A percentile compares a stretch with the other conserved stretches of the same genome.
Conservation (phyloP, 2,888 invertebrate species). For the Lordiphosa fenestrarum region DNA sequence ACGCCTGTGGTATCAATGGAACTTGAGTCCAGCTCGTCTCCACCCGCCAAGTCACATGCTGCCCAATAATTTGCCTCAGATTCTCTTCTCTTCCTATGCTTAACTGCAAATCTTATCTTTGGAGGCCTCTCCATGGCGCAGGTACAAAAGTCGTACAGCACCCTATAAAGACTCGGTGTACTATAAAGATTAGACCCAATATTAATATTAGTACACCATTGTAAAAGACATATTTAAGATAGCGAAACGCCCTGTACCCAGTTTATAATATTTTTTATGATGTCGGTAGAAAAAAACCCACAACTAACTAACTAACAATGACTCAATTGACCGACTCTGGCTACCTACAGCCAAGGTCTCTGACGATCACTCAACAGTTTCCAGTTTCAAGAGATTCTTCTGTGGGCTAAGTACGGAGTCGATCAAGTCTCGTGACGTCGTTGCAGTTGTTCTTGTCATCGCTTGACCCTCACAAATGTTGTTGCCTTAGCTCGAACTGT, state of each 20-base stretch:
- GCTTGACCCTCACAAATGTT: conserved; percentile 38
- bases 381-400: background rate
- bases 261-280: conserved; percentile 22
- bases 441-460: conserved; percentile 26
- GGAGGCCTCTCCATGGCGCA: conserved; percentile 13
- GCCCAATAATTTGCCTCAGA: conserved; percentile 17
- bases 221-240: conserved; percentile 65
- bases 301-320: conserved; percentile 14
- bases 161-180: conserved; percentile 32
- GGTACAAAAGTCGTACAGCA: conserved; percentile 56
- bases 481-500: conserved; percentile 21
- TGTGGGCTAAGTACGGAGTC: conserved; percentile 25
- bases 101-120: conserved; percentile 52
- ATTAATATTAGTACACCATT: conserved; percentile 54
- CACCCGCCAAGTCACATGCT: conserved; percentile 37
- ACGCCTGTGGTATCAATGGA: conserved; percentile 8
- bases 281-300: conserved; percentile 16
- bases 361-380: conserved; percentile 9
- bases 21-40: background rate
- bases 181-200: conserved; percentile 61
- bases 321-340: conserved; percentile 17
- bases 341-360: conserved; percentile 21
- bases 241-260: conserved; percentile 37
- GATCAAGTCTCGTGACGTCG: conserved; percentile 53
- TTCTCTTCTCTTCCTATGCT: conserved; percentile 1